Base-by-base conservation (phyloP, 2,888 invertebrate species). In the Noctua comes region DNA sequence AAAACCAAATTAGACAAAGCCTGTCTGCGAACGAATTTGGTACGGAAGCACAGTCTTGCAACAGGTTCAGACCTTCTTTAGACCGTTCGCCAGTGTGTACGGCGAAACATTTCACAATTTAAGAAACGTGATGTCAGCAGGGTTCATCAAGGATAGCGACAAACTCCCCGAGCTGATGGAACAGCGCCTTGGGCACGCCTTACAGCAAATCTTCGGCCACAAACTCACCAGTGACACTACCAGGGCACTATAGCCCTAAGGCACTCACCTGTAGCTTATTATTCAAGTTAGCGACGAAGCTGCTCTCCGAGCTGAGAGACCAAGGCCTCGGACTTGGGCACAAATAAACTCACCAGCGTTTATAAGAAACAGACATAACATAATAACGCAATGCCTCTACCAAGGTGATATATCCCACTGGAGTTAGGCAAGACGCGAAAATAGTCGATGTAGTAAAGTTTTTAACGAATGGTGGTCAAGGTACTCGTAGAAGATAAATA, bases 151-250 rank as follows among this genome's bases (percentile, higher is more conserved):
- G 43, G 84, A 97, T 97, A 0, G 98, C 99, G 0, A 98, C 95
- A 77, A 97, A 98, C 91, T 97, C 97, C 0, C 99, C 99, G 31
- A 98, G 96, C 90, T 98, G 97, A 88, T 97, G 98, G 80, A 98
- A 97, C 80, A 99, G 92, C 11, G 97, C 5, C 36, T 36, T 36
- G 36, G 36, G 36, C 36, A 3, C 36, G 36, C 36, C 36, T 36
- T 36, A 36, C 74, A 99, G 95, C 77, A 98, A 95, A 77, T 97
- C 97, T 0, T 99, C 99, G 0, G 98, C 98, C 24, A 98, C 97
- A 91, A 97, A 99, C 91, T 98, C 97, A 48, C 48, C 16, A 48
- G 18, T 48, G n/a, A 57, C 18, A 57, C n/a, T 57, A 57, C n/a
- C n/a, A 57, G 11, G 5, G n/a, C 13, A 57, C 11, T n/a, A 57